phyloP scores from a whole-genome alignment of 2,888 invertebrate genomes.

The Drosophila picticornis region DNA sequence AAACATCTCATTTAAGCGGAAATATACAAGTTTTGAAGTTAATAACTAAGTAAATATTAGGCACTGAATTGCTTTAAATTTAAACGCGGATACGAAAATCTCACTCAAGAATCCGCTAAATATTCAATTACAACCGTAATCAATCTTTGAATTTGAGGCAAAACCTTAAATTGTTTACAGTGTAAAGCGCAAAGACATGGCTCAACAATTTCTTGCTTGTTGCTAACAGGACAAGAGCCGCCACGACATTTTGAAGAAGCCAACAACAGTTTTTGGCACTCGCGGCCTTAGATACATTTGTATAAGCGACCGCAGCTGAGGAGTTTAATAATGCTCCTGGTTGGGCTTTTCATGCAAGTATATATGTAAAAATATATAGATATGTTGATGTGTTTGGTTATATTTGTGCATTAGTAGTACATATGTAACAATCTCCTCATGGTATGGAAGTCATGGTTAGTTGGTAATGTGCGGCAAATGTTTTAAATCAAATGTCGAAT shows the following conservation, averaged over 20 bases:
- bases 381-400: slow-evolving; percentile 1
- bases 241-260: slow-evolving; percentile 46
- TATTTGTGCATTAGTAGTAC: slow-evolving; percentile 4
- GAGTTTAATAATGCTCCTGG: slow-evolving; percentile 25
- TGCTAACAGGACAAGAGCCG: slow-evolving; percentile 52
- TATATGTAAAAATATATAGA: not conserved
- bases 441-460: not conserved
- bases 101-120: not conserved
- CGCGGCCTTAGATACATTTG: slow-evolving; percentile 48
- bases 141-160: not conserved
- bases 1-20: not conserved
- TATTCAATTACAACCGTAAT: not conserved
- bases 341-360: not conserved
- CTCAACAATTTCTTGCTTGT: slow-evolving; percentile 65
- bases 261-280: slow-evolving; percentile 56
- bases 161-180: slow-evolving; percentile 29
- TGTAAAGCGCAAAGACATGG: slow-evolving; percentile 34
- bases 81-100: not conserved
- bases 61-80: not conserved
- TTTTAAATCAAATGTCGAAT: slow-evolving; percentile 41
- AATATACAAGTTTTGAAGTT: not conserved
- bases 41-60: not conserved
- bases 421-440: not conserved
- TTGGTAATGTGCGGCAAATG: slow-evolving; percentile 14
- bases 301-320: slow-evolving; percentile 31